Evolutionary conservation across 1,140 invertebrate genomes (phyloP).

Genomic region (Platyura marginata): DNA sequence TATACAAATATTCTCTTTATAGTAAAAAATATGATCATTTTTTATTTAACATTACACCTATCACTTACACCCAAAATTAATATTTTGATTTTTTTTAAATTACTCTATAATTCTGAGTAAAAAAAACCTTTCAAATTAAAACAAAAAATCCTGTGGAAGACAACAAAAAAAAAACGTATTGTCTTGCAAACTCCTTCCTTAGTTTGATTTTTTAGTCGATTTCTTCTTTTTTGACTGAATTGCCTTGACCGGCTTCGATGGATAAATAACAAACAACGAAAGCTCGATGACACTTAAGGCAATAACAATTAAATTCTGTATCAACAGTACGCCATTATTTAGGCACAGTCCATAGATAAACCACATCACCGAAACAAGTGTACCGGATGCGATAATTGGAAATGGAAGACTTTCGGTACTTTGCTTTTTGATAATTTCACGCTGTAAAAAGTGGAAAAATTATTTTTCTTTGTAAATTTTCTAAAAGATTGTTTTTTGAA

Average conservation of each 20-base stretch:
- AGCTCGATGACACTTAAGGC: slow-evolving; percentile 37
- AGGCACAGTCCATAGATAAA: slow-evolving; percentile 62
- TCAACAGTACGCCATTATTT: slow-evolving; percentile 54
- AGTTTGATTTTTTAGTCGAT: slow-evolving; percentile 7
- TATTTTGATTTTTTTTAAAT: no score
- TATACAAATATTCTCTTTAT: no score
- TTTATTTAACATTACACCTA: no score
- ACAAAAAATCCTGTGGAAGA: no score
- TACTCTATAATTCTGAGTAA: no score
- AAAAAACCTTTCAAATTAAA: no score
- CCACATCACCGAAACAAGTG: slow-evolving; percentile 58
- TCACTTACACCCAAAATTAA: no score
- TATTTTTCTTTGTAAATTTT: not conserved
- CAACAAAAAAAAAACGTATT: no score
- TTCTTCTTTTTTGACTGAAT: slow-evolving; percentile 9
- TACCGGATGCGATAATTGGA: slow-evolving; percentile 52
- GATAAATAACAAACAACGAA: slow-evolving; percentile 44
- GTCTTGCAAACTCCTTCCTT: no score
- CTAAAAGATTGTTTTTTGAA: slow-evolving; percentile 7
- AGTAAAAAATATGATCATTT: no score
- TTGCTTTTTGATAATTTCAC: slow-evolving; percentile 49
- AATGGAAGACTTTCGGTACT: slow-evolving; percentile 64
- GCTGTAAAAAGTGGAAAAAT: slow-evolving; percentile 27
- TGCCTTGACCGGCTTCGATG: slow-evolving; percentile 27
- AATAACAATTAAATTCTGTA: slow-evolving; percentile 52